Evolutionary conservation across 2,797 vertebrate genomes (phyloP), one percentile per base, ranked within the genome.

Genomic region (Amblyraja radiata): DNA sequence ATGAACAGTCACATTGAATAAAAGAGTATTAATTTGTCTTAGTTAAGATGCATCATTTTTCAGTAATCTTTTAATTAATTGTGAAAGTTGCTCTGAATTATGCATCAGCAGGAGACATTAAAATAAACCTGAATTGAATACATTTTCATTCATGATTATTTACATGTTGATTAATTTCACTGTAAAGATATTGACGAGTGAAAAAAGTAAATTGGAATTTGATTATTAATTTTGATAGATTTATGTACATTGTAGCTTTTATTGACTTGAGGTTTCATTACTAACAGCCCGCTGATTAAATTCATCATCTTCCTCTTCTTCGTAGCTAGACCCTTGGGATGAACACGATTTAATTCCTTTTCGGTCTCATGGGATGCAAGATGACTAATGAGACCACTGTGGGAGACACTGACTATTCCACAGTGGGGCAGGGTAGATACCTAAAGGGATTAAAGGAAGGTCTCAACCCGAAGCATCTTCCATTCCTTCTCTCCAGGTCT

Each of bases 191-290:
- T 21, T 88, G n/a, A n/a, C 28, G 11, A 63, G 28, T 86, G 13
- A 21, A 36, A 54, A 68, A 88, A 36, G 63, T 32, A 32, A 65
- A 88, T 32, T 21, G n/a, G 1, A 88, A 88, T 65, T 65, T 65
- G 13, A 88, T 32, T 88, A 88, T 88, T 25, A 65, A 65, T 65
- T 32, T 88, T 88, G 61, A 32, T 88, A 74, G 84, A 88, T 32
- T 88, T 65, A 65, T 16, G 63, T 16, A 65, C n/a, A 88, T 13
- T n/a, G 63, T 18, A 28, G 36, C 1, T 65, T 21, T 32, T 7
- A n/a, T n/a, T 84, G 58, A 28, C 54, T n/a, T 63, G 0, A 16
- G n/a, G 61, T 32, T 65, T 18, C 65, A n/a, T 16, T 88, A 16
- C 1, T 18, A 16, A 7, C 14, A 88, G 18, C 13, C 61, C 65